Percentiles rank a stretch among this genome's conserved stretches.
phyloP scores from a whole-genome alignment of 2,888 invertebrate species.

The Xanthia icteritia region DNA sequence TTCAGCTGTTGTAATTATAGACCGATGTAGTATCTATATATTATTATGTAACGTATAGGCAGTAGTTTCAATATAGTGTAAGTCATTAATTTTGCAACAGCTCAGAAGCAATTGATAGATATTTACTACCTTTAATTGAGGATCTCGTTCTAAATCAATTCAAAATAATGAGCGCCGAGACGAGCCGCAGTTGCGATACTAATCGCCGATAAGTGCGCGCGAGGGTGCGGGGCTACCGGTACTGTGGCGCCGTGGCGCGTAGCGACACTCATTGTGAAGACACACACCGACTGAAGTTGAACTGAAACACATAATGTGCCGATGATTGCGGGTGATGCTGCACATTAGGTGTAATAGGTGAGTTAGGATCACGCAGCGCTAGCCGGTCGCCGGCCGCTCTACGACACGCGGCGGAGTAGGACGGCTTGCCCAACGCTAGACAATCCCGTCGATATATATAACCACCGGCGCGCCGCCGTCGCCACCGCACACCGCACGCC shows the following conservation, averaged over 20 bases:
- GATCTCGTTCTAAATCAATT: constrained; percentile 42
- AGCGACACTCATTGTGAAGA: constrained; percentile 4
- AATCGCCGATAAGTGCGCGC: background rate
- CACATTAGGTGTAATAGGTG: constrained; percentile 35
- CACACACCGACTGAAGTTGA: background rate
- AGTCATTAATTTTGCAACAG: constrained; percentile 10
- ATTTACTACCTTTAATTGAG: constrained; percentile 46
- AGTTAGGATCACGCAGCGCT: constrained; percentile 30
- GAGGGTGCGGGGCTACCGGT: background rate
- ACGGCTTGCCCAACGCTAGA: constrained; percentile 38
- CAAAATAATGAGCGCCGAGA: constrained; percentile 24
- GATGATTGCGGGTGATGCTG: constrained; percentile 33
- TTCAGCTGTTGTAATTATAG: background rate
- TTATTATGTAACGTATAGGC: background rate
- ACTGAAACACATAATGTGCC: constrained; percentile 8
- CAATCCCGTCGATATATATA: constrained; percentile 34
- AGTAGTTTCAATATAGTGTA: background rate
- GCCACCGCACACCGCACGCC: constrained; percentile 16
- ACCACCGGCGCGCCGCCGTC: background rate
- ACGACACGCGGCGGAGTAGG: background rate
- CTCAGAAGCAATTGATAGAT: constrained; percentile 14
- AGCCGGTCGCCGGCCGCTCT: background rate
- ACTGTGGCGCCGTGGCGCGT: background rate
- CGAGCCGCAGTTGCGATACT: constrained; percentile 5
- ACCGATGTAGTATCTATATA: background rate